These are phyloP conservation scores for Delia radicum DNA, from an alignment of 1,140 invertebrate species.

Conservation along the genomic window DNA sequence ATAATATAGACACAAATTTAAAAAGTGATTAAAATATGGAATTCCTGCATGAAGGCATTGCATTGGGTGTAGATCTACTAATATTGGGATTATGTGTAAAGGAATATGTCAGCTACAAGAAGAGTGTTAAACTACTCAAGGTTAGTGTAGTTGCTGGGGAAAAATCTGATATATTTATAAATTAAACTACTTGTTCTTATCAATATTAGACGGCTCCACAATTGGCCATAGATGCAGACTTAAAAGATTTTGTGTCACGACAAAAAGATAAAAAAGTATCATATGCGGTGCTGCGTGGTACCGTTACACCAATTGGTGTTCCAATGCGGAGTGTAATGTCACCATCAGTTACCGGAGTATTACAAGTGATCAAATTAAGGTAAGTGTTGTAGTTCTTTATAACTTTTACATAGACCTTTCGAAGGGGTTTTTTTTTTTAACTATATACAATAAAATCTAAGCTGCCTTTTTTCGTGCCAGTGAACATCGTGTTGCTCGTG, in stretches of 20 bases:
- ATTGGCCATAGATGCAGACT: slow-evolving; percentile 64
- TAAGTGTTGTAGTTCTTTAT: background rate
- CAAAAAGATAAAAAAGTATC: slow-evolving; percentile 64
- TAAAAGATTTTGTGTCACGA: slow-evolving; percentile 62
- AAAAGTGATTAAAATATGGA: slow-evolving; percentile 44
- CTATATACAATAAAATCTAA: no score
- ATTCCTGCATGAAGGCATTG: slow-evolving; percentile 61
- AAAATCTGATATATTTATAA: slow-evolving; percentile 27
- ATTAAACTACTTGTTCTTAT: slow-evolving; percentile 22
- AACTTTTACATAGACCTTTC: no score
- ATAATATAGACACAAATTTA: no score
- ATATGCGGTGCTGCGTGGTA: slow-evolving; percentile 71
- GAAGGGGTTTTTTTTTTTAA: no score
- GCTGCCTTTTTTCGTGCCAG: slow-evolving; percentile 57
- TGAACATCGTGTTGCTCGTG: slow-evolving; percentile 74
- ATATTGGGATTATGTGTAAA: slow-evolving; percentile 70
- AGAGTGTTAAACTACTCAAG: slow-evolving; percentile 66
- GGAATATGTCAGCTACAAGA: slow-evolving; percentile 70
- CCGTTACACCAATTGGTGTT: slow-evolving; percentile 70
- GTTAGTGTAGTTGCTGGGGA: slow-evolving; percentile 56
- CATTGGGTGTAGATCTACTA: slow-evolving; percentile 70
- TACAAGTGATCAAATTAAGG: slow-evolving; percentile 61
- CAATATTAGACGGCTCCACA: slow-evolving; percentile 64
- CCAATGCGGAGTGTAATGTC: slow-evolving; percentile 71
- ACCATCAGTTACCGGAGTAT: slow-evolving; percentile 68